Evolutionary conservation across 2,888 invertebrate genomes (phyloP).

Genomic region (Oxytorus armatus): DNA sequence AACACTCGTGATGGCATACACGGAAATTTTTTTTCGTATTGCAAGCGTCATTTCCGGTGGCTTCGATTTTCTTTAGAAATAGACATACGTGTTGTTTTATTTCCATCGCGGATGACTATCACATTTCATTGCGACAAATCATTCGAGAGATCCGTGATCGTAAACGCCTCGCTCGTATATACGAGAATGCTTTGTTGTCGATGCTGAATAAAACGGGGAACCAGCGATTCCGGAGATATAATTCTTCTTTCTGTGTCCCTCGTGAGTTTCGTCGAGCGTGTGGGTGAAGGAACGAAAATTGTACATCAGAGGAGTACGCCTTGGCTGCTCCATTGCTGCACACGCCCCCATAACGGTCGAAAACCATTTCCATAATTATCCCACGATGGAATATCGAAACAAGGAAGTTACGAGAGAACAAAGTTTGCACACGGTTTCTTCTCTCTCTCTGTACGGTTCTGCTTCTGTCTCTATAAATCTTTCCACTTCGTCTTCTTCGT

Average conservation of each 20-base stretch:
- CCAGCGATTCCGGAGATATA: constrained; percentile 27
- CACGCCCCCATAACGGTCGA: constrained; percentile 80
- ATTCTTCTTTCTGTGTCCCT: constrained; percentile 18
- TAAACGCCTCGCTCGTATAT: not conserved
- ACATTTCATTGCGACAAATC: constrained; percentile 25
- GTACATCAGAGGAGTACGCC: constrained; percentile 57
- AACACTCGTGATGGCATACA: constrained; percentile 19
- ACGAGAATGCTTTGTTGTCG: constrained; percentile 10
- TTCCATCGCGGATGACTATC: constrained; percentile 16
- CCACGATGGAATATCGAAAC: constrained; percentile 74
- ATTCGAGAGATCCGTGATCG: constrained; percentile 1
- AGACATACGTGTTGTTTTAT: constrained; percentile 1
- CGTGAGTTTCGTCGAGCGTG: constrained; percentile 54
- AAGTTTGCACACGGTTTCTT: constrained; percentile 46
- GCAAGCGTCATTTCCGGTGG: not conserved
- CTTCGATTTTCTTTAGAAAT: constrained; percentile 1
- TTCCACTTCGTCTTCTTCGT: constrained; percentile 20
- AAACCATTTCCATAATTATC: constrained; percentile 80
- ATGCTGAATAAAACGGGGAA: constrained; percentile 14
- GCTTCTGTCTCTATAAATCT: constrained; percentile 15
- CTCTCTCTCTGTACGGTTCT: constrained; percentile 9
- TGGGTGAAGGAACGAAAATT: constrained; percentile 69
- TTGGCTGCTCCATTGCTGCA: constrained; percentile 72
- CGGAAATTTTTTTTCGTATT: not conserved
- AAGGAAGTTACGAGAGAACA: constrained; percentile 65